Base-by-base conservation (phyloP, 2,797 vertebrate species). In the Octomys mimax region DNA sequence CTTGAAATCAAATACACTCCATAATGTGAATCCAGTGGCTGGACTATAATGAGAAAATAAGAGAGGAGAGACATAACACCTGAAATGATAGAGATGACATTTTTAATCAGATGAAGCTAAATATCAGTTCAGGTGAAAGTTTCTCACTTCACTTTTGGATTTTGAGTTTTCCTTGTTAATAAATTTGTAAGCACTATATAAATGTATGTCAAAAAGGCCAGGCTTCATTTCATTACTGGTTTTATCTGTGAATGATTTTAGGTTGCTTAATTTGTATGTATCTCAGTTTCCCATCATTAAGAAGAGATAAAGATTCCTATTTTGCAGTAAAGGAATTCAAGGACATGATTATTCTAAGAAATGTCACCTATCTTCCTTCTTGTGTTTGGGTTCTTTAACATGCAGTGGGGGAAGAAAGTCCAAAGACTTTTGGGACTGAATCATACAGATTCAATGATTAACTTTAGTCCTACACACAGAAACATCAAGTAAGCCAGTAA, bases 211-310 rank as follows among this genome's bases (percentile, higher is more conserved):
- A 71, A 62, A 93, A 75, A 31, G n/a, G 3, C 42, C 22, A 57
- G 71, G 31, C 70, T 91, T 6, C 12, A 4, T 89, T 96, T 62
- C 39, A 70, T 73, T 90, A 3, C 6, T 33, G 28, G 1, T 78
- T 90, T 64, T 92, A 42, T 12, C 46, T 91, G 36, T 88, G 36
- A 71, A 61, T 77, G 36, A n/a, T 88, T 97, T 96, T 81, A 59
- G 6, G 52, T 83, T 91, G 28, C 0, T 71, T 88, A 85, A 62
- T 13, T 6, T 83, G 21, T 75, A n/a, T 86, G 54, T 39, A 16
- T 91, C 36, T 87, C 52, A 52, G 24, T 75, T 95, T 39, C 39
- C 92, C 11, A 62, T 94, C 33, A 83, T 92, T 89, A 95, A 77
- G n/a, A n/a, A 92, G 49, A 95, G 68, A 89, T 73, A 86, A 92